Base-by-base conservation (phyloP, 2,888 invertebrate species). In the Dicyrtomina minuta region DNA sequence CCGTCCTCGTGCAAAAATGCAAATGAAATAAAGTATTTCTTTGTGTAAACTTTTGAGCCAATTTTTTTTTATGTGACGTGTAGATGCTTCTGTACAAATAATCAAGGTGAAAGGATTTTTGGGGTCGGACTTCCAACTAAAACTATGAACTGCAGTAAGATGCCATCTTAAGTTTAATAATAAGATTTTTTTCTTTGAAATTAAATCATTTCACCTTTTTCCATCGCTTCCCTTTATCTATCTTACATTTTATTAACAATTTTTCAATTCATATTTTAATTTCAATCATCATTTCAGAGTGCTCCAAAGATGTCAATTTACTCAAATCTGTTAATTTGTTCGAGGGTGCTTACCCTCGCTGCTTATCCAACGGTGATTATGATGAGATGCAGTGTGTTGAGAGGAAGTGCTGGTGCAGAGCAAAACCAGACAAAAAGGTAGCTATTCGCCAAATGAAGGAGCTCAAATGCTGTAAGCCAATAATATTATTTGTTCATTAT, bases 341-440 rank as follows among this genome's bases (percentile, higher is more conserved):
- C 44, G 72, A 68, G 8, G 74, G 74, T n/a, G 56, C 46, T 39
- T 71, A 66, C n/a, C 85, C 87, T 2, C 84, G 88, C 4, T 91
- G 90, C 79, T 82, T 86, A 0, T 80, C 85, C 0, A 87, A 88
- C 76, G 90, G 90, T 0, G 86, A 87, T 77, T 90, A 86, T 81
- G 87, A 89, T 80, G 83, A 85, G 0, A 80, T 90, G 10, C 90
- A 90, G 77, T 90, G 90, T 77, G 66, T 79, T 26, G 77, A 75
- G 46, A 89, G 90, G 78, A 83, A 86, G 71, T 90, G 90, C 79
- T 87, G 55, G 55, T 77, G 76, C 49, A 20, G 70, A n/a, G 61
- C 58, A 20, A 66, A 73, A 49, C 74, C 75, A 1, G 67, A 69
- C 2, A 46, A 20, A 6, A 53, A 60, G 8, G 53, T 55, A 41